A percentile compares a stretch with the other conserved stretches of the same genome.
phyloP scores from a whole-genome alignment of 2,888 invertebrate species.

The Nymphalis polychloros region DNA sequence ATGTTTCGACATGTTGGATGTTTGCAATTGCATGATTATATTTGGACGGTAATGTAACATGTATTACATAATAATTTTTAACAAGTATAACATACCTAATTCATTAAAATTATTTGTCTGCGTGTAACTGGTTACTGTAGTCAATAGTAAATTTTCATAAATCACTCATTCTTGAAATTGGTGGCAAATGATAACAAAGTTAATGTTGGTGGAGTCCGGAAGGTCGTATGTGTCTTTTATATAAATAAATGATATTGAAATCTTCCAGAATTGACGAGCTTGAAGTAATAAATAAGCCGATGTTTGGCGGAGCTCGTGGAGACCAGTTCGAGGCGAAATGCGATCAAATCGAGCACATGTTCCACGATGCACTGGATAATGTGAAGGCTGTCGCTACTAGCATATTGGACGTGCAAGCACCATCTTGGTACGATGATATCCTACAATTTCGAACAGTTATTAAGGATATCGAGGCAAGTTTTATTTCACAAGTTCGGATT shows the following conservation, averaged over 20 bases:
- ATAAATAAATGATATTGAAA: neutral
- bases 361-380: constrained; percentile 83
- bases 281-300: constrained; percentile 84
- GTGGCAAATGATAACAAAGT: too few relatives aligned
- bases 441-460: constrained; percentile 82
- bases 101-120: too few relatives aligned
- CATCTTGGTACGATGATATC: constrained; percentile 91
- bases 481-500: neutral
- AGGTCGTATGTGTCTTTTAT: too few relatives aligned
- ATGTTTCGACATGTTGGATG: constrained; percentile 91
- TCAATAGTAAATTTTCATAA: too few relatives aligned
- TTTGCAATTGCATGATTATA: constrained; percentile 93
- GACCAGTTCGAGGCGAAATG: constrained; percentile 85
- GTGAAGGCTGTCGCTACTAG: constrained; percentile 83
- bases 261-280: constrained; percentile 85
- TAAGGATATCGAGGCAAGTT: constrained; percentile 82
- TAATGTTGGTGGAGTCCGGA: too few relatives aligned
- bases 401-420: constrained; percentile 89
- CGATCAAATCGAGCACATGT: constrained; percentile 87
- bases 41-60: constrained; percentile 84
- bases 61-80: too few relatives aligned
- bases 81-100: too few relatives aligned
- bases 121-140: too few relatives aligned
- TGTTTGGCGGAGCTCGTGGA: constrained; percentile 89
- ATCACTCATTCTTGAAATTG: too few relatives aligned